Base-by-base conservation (phyloP, 2,888 invertebrate genomes). In the Aethes cnicana region DNA sequence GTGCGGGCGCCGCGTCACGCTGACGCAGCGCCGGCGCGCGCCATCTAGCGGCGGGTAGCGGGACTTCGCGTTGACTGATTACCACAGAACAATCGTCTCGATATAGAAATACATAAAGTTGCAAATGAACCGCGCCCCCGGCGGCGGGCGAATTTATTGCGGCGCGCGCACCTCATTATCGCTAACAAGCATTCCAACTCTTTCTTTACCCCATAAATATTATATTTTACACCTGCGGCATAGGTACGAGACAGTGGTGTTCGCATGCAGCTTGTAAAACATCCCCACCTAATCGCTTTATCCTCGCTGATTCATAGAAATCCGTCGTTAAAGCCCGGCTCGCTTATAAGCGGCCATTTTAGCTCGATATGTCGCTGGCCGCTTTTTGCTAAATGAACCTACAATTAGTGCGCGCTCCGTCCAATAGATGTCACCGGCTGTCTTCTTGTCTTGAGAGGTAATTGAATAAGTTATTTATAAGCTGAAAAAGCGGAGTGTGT, bases 181-280 rank as follows among this genome's bases (percentile, higher is more conserved):
- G 67, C 82, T 87, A 87, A 88, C 87, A 86, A 88, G 86, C 82
- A 72, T 79, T 79, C 76, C 73, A 80, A 78, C 77, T 81, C 83
- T 84, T 84, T 82, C 82, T 78, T 78, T 81, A 80, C 78, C 69
- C 74, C 77, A 83, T 88, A 87, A 87, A 87, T 88, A 86, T 85
- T 76, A 84, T 84, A 85, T 85, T 87, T 85, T 82, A 86, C 86
- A 87, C 84, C 85, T 86, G 85, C 77, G 80, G 68, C 75, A 71
- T 79, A 74, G n/a, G 68, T 68, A 63, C 62, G 56, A 56, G 57
- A 32, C 57, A 57, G 63, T 55, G 57, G n/a, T 58, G 56, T 48
- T 36, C 39, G 53, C 39, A 60, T 62, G 60, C 59, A 33, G 49
- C 26, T 12, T 8, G 30, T n/a, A n/a, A n/a, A 42, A 18, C 12